Percentiles rank a stretch among this genome's conserved stretches.
Conservation (phyloP, 2,113 vertebrate species). For the Pangasianodon gigas region DNA sequence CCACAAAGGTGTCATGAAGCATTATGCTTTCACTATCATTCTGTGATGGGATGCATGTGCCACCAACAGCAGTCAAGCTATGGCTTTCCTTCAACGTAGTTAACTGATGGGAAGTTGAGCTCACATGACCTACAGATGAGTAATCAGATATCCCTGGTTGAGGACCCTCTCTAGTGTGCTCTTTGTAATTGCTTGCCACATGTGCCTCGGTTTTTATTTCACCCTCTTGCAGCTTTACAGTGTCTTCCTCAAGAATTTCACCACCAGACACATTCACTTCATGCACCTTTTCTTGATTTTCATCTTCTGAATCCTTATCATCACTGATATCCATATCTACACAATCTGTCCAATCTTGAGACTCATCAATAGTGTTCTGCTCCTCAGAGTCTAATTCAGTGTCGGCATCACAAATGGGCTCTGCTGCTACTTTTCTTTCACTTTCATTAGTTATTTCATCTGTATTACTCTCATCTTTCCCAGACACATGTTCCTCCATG, state of each 20-base stretch:
- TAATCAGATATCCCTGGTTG: background rate
- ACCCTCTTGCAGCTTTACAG: slow-evolving; percentile 3
- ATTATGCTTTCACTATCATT: background rate
- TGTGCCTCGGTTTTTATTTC: background rate
- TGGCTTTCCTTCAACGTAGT: background rate
- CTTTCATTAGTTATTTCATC: background rate
- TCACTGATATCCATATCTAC: slow-evolving; percentile 35
- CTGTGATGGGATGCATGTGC: background rate
- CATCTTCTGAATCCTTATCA: slow-evolving; percentile 14
- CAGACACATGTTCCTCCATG: background rate
- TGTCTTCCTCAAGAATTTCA: background rate
- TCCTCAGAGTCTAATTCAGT: background rate
- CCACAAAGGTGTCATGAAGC: background rate
- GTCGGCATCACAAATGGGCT: slow-evolving; percentile 6
- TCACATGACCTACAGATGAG: background rate
- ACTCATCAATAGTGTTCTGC: background rate
- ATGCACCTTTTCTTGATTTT: background rate
- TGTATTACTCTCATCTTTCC: background rate
- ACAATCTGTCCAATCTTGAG: background rate
- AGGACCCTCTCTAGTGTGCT: background rate
- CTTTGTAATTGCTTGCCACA: background rate
- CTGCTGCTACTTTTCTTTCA: background rate
- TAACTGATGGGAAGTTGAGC: background rate
- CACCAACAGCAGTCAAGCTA: background rate
- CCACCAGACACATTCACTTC: background rate